Evolutionary conservation across 2,113 vertebrate genomes (phyloP), one percentile per base, ranked within the genome.

Genomic region (Aphelocoma coerulescens): DNA sequence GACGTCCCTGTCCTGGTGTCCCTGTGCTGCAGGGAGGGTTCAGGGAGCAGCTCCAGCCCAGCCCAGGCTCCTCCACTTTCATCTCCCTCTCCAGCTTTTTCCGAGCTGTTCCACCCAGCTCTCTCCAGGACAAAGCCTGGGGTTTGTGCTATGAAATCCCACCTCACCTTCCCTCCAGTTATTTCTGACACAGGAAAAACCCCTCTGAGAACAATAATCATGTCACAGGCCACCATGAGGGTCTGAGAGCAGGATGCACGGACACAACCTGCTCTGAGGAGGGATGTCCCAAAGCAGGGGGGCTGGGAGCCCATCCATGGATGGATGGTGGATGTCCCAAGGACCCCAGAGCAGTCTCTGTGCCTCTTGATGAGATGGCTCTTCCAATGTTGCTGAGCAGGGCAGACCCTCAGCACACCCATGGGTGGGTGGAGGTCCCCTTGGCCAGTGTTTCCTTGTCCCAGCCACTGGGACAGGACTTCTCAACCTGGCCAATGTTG

Each of bases 151-250:
- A 1, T 39, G 30, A 65, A 87, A 6, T 9, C 7, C 9, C 59
- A 68, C 49, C 23, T 67, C 16, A 55, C 30, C 41, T 85, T 77
- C 41, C 33, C 51, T 78, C 35, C 41, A 62, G 41, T 49, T 67
- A 51, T 68, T 91, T 89, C 67, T 89, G 63, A 30, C 22, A 18
- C 10, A 15, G 35, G 59, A 51, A 79, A 54, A 59, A 10, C 3
- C 13, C 32, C 35, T 16, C n/a, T 57, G 51, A 78, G 39, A 28
- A 24, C 20, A 57, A 21, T 26, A 27, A 41, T 11, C 8, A 22
- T 5, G 10, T 68, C 2, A 4, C 15, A 41, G 61, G 41, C 49
- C 16, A 21, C 46, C 51, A 33, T 0, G 0, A n/a, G 46, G 30
- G 32, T 16, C 46, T 39, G 30, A 28, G 43, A 77, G 24, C 26